phyloP scores from a whole-genome alignment of 2,113 vertebrate genomes.

The Pyxicephalus adspersus region DNA sequence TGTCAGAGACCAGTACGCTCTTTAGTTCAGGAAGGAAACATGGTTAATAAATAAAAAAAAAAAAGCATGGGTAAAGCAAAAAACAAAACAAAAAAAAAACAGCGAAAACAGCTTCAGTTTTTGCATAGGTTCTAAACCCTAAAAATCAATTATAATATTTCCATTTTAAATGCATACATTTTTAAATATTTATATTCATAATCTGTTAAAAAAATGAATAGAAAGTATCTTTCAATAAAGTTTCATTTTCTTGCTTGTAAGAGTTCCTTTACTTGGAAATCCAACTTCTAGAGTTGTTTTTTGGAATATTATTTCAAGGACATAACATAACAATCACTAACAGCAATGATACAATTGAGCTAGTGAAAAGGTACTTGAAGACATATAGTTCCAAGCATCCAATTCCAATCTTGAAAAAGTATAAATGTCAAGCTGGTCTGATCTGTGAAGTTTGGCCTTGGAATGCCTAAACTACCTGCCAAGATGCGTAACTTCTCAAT shows the following conservation, averaged over 20 bases:
- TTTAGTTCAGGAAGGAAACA: no score
- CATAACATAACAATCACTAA: conserved; percentile 46
- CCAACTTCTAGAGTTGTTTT: neutral
- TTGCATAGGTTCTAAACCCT: no score
- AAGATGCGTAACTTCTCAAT: conserved; percentile 55
- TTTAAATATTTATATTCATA: no score
- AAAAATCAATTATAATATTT: no score
- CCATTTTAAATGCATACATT: no score
- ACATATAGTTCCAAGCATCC: conserved; percentile 49
- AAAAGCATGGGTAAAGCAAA: no score
- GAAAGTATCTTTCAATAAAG: neutral
- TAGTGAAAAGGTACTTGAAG: conserved; percentile 41
- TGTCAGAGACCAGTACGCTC: no score
- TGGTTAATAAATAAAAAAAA: no score
- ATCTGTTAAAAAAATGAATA: no score
- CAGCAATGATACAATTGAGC: conserved; percentile 43
- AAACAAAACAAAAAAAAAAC: no score
- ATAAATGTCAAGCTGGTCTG: conserved; percentile 54
- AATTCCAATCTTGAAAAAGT: conserved; percentile 53
- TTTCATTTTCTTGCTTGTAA: neutral
- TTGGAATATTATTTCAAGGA: conserved; percentile 41
- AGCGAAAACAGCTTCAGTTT: no score
- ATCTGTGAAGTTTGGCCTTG: conserved; percentile 54
- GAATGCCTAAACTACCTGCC: conserved; percentile 54
- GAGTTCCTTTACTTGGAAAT: neutral